phyloP scores from a whole-genome alignment of 1,140 invertebrate genomes.

The Teleopsis dalmanni region DNA sequence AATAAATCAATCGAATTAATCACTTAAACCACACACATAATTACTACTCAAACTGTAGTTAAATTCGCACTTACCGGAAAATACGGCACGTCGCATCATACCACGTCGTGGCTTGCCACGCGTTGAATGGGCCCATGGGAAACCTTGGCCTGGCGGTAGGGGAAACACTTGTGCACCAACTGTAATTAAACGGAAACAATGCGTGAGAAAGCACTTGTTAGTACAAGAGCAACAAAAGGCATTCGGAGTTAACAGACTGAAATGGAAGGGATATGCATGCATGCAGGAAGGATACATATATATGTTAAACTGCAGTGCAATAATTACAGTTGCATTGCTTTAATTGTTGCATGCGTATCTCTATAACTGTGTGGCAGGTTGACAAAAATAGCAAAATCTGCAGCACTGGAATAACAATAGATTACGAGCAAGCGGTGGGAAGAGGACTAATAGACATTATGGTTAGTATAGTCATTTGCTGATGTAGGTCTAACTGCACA shows the following conservation, averaged over 20 bases:
- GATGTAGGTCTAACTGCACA: not conserved
- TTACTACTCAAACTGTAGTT: not conserved
- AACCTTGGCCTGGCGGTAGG: conserved; percentile 53
- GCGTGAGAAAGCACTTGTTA: not conserved
- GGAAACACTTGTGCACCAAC: conserved; percentile 56
- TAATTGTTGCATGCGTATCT: conserved; percentile 11
- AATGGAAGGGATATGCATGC: not conserved
- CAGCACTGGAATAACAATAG: too few species aligned
- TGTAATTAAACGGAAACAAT: conserved; percentile 23
- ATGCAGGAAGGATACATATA: not conserved
- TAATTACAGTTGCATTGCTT: conserved; percentile 15
- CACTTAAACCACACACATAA: not conserved
- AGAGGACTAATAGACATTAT: too few species aligned
- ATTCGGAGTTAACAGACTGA: not conserved
- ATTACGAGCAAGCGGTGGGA: too few species aligned
- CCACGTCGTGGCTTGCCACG: conserved; percentile 79
- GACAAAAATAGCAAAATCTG: not conserved
- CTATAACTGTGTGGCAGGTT: not conserved
- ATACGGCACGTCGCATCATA: conserved; percentile 90
- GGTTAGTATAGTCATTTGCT: too few species aligned
- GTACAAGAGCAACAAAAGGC: not conserved
- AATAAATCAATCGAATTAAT: conserved; percentile 4
- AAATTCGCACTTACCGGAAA: conserved; percentile 44
- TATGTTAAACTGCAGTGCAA: not conserved
- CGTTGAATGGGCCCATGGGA: conserved; percentile 72